Conservation (phyloP, 2,888 invertebrate species). For the Catonia carolina region DNA sequence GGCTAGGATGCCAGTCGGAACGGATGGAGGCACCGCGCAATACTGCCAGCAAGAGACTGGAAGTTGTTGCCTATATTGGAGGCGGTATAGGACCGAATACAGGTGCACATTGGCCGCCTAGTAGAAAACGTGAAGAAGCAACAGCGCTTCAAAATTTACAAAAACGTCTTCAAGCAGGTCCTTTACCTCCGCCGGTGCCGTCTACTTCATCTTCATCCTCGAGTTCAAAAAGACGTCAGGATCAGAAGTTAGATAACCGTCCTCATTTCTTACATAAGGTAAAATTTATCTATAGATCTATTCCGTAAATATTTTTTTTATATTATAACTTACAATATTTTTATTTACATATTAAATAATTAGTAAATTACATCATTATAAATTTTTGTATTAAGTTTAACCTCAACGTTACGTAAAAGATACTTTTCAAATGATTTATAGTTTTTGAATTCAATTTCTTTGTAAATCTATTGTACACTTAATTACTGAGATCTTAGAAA, state of each 20-base stretch:
- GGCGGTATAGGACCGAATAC: constrained; percentile 35
- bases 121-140: constrained; percentile 60
- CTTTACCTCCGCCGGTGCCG: constrained; percentile 17
- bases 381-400: too few relatives aligned
- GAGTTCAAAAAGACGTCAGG: constrained; percentile 35
- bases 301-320: too few relatives aligned
- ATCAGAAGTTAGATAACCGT: constrained; percentile 52
- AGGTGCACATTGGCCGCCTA: constrained; percentile 52
- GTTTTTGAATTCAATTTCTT: too few relatives aligned
- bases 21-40: too few relatives aligned
- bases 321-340: too few relatives aligned
- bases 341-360: too few relatives aligned
- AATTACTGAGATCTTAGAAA: too few relatives aligned
- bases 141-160: constrained; percentile 62
- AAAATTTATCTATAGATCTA: constrained; percentile 28
- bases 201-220: constrained; percentile 37
- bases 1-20: too few relatives aligned
- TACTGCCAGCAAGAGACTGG: not conserved
- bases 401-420: too few relatives aligned
- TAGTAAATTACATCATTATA: too few relatives aligned
- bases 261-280: constrained; percentile 53
- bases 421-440: too few relatives aligned
- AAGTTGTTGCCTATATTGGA: constrained; percentile 10
- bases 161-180: constrained; percentile 50
- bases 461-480: too few relatives aligned